Evolutionary conservation across 2,888 invertebrate species (phyloP), one percentile per base, ranked within the genome.

Genomic region (Andrena minutula): DNA sequence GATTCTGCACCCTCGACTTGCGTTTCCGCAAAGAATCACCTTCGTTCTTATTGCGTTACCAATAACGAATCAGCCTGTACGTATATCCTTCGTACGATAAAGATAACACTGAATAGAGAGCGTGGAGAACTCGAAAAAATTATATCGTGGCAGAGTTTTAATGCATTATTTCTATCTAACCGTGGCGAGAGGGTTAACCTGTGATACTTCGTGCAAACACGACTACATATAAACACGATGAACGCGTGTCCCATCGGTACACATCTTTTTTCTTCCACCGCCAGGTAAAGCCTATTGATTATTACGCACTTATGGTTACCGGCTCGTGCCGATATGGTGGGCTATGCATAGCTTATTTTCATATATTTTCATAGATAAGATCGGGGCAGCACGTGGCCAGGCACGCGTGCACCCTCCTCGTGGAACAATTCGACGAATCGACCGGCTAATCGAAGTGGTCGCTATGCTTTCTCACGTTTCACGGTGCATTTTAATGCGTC

Each of bases 331-430:
- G 74, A 82, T 78, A 76, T 75, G 65, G 78, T 78, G 75, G 70
- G 51, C 60, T 63, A 64, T 63, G 53, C 72, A 20, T 32, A 76
- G 53, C 82, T 83, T 78, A 83, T 86, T 88, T 88, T 86, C 86
- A 83, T 88, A 79, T 82, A 86, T 86, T 88, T 80, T 74, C 86
- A 83, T 85, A 88, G 88, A 88, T 88, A 86, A 86, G 77, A 88
- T 88, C 88, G 53, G 41, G 49, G 58, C 53, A 71, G 79, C 86
- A 84, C 82, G 86, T 83, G 83, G 78, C 84, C 41, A 75, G 69
- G 75, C 83, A 74, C 73, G 70, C 80, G 72, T 61, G 28, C 65
- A 26, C 80, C 85, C 72, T 53, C 30, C 65, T 61, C 75, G 74
- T 70, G 58, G 12, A 85, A 79, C 70, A 77, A 77, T 82, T 85